Evolutionary conservation across 2,113 vertebrate species (phyloP).

Genomic region (Dipodomys stephensi): DNA sequence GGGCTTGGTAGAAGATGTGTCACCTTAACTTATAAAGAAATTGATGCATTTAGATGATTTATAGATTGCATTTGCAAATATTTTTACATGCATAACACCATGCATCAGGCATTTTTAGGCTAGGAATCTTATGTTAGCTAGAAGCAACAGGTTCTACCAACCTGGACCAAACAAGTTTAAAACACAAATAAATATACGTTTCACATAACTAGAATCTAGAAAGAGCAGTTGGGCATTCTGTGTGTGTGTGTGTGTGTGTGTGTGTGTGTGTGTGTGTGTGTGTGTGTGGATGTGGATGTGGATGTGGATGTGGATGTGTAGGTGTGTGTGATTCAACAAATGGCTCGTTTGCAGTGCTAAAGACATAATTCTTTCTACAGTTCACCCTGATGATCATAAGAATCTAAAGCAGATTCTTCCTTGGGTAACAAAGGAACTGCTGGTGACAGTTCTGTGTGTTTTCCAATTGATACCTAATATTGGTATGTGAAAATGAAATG

Average conservation of each 20-base stretch:
- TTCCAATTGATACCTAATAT: neutral
- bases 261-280: too few relatives aligned
- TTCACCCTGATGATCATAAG: neutral
- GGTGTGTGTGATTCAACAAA: neutral
- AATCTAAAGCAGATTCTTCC: neutral
- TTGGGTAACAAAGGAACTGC: neutral
- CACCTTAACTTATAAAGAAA: conserved; percentile 7
- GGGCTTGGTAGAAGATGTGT: neutral
- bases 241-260: neutral
- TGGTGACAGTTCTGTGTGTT: neutral
- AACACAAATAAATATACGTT: neutral
- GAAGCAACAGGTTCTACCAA: neutral
- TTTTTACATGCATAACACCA: neutral
- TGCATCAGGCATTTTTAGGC: neutral
- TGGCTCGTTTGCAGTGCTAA: neutral
- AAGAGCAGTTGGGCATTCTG: neutral
- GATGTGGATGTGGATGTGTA: too few relatives aligned
- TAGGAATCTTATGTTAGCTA: neutral
- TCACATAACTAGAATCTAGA: neutral
- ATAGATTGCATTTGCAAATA: neutral
- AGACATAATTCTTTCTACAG: neutral
- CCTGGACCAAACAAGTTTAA: neutral
- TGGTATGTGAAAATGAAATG: neutral
- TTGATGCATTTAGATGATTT: neutral
- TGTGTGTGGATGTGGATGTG: neutral